Percentiles rank a stretch among this genome's conserved stretches.
Evolutionary conservation across 2,113 vertebrate species (phyloP).

Genomic region (Rhinoptilus africanus): DNA sequence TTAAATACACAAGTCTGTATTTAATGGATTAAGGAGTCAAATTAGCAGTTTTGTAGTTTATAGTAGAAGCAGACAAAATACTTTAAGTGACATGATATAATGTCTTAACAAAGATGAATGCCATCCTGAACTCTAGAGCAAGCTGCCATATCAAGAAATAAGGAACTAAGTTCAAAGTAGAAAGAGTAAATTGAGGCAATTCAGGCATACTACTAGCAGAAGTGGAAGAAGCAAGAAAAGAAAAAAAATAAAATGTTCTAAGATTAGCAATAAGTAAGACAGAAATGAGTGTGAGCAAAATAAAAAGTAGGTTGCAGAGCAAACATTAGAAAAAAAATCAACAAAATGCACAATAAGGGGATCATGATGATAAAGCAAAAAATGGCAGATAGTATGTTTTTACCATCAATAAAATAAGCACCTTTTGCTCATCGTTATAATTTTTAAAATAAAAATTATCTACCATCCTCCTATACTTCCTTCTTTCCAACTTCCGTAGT

Average conservation of each 20-base stretch:
- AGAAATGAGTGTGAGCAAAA: neutral
- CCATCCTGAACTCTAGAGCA: neutral
- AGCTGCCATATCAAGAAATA: neutral
- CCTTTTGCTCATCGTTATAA: neutral
- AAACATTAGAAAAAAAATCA: neutral
- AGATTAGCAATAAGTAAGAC: neutral
- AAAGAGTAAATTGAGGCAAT: neutral
- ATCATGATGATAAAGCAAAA: neutral
- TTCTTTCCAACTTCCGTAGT: neutral
- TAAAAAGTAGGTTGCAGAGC: neutral
- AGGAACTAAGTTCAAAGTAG: neutral
- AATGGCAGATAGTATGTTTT: neutral
- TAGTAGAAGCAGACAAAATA: neutral
- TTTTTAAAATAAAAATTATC: neutral
- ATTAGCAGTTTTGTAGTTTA: neutral
- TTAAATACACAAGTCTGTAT: no score
- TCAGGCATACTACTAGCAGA: neutral
- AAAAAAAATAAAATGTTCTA: neutral
- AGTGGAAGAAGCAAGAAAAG: neutral
- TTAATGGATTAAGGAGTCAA: neutral
- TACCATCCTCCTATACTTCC: neutral
- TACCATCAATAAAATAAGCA: neutral
- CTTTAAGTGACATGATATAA: neutral
- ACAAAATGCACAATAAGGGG: neutral
- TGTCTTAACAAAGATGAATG: neutral